Percentiles rank a stretch among this genome's conserved stretches.
These are phyloP conservation scores for Calcarius lapponicus DNA, from an alignment of 2,797 vertebrate genomes.

Conservation along the genomic window DNA sequence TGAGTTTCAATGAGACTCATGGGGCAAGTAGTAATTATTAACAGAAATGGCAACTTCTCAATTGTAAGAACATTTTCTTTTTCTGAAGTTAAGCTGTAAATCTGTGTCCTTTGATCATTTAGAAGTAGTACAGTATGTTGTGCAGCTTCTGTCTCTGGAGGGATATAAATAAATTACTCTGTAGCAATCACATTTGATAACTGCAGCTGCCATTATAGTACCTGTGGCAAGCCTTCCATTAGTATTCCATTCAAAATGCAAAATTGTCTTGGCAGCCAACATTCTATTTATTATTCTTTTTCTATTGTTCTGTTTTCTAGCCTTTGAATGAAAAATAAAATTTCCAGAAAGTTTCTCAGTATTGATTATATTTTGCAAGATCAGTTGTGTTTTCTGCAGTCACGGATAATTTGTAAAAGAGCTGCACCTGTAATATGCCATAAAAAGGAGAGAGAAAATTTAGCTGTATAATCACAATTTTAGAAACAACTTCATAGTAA, in stretches of 20 bases:
- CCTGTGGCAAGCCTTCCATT: slow-evolving; percentile 34
- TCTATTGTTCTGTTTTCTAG: slow-evolving; percentile 12
- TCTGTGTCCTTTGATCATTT: slow-evolving; percentile 41
- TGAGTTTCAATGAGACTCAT: slow-evolving; percentile 11
- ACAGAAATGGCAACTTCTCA: not conserved
- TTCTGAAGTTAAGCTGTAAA: slow-evolving; percentile 17
- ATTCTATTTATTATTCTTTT: slow-evolving; percentile 35
- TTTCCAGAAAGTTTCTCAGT: slow-evolving; percentile 35
- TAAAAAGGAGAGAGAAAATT: slow-evolving; percentile 7
- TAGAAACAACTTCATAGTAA: slow-evolving; percentile 27
- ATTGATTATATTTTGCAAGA: slow-evolving; percentile 19
- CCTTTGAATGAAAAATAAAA: slow-evolving; percentile 31
- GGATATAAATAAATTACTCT: slow-evolving; percentile 45
- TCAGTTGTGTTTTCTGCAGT: slow-evolving; percentile 29
- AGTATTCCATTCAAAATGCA: slow-evolving; percentile 54
- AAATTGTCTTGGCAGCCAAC: slow-evolving; percentile 10
- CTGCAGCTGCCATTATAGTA: slow-evolving; percentile 33
- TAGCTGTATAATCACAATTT: slow-evolving; percentile 23
- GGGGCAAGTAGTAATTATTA: slow-evolving; percentile 30
- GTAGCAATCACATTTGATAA: slow-evolving; percentile 22
- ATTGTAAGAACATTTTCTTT: slow-evolving; percentile 14
- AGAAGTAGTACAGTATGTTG: slow-evolving; percentile 12
- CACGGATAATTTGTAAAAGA: not conserved
- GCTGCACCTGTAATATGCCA: not conserved
- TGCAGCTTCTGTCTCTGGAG: slow-evolving; percentile 44